Conservation (phyloP, 1,140 invertebrate genomes). For the Habropoda laboriosa region DNA sequence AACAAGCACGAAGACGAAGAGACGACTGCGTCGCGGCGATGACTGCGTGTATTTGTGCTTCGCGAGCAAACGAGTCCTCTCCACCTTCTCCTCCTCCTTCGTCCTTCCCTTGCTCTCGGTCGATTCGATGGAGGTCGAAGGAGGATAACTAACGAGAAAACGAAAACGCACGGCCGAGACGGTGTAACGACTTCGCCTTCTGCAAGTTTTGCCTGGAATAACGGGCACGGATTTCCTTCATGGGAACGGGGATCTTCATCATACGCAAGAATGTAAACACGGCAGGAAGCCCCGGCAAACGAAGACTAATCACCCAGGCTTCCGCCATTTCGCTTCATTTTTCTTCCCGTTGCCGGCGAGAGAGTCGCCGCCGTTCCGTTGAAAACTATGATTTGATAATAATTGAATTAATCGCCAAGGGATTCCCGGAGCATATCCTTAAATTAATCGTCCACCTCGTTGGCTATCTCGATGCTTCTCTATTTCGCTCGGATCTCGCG, state of each 20-base stretch:
- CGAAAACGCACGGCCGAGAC: slow-evolving; percentile 16
- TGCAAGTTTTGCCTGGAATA: slow-evolving; percentile 42
- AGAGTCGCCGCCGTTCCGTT: not conserved
- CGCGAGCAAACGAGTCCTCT: not conserved
- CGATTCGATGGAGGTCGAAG: not conserved
- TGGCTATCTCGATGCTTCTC: not conserved
- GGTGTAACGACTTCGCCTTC: slow-evolving; percentile 44
- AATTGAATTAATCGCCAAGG: slow-evolving; percentile 43
- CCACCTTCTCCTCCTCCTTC: too few species aligned
- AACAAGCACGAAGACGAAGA: not conserved
- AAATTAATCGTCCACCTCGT: slow-evolving; percentile 25
- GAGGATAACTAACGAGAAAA: not conserved
- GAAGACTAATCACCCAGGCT: slow-evolving; percentile 42
- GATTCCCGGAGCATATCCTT: slow-evolving; percentile 2
- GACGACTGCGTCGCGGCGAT: too few species aligned
- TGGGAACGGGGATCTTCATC: slow-evolving; percentile 55
- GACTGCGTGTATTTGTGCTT: not conserved
- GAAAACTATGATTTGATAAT: slow-evolving; percentile 40
- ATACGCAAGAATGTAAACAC: slow-evolving; percentile 57
- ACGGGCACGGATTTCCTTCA: slow-evolving; percentile 55
- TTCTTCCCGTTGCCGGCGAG: not conserved
- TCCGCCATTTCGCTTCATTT: slow-evolving; percentile 48
- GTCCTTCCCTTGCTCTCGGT: too few species aligned
- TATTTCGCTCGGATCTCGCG: not conserved
- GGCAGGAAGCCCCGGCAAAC: slow-evolving; percentile 36